Conservation (phyloP, 2,797 vertebrate genomes). For the Iguana delicatissima region DNA sequence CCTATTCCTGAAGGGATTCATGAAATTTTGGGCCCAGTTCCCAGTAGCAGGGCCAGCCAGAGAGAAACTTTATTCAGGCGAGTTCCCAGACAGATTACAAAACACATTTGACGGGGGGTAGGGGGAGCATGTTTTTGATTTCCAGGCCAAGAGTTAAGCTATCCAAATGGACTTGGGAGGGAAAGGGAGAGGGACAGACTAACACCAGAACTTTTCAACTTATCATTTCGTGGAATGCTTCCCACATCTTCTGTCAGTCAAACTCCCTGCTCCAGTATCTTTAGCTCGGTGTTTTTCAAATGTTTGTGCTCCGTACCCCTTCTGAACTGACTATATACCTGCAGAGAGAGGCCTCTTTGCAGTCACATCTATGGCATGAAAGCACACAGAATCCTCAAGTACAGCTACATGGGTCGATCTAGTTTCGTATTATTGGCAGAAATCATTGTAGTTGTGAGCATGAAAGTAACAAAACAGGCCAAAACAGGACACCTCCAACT, state of each 20-base stretch:
- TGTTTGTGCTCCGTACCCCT: neutral
- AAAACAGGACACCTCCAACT: neutral
- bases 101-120: neutral
- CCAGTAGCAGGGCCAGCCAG: neutral
- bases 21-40: conserved; percentile 14
- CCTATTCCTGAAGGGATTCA: neutral
- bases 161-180: neutral
- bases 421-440: too few species aligned
- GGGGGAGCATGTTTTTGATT: neutral
- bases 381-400: too few species aligned
- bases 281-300: neutral
- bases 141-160: neutral
- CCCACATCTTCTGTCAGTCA: too few species aligned
- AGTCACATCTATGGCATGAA: neutral
- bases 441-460: too few species aligned
- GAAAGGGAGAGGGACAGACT: neutral
- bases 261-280: neutral
- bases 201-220: neutral
- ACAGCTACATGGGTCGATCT: neutral
- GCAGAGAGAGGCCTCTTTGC: neutral
- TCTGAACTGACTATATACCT: too few species aligned
- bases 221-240: neutral
- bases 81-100: conserved; percentile 27
- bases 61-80: neutral
- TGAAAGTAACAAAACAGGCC: too few species aligned